A percentile compares a stretch with the other conserved stretches of the same genome.
phyloP scores from a whole-genome alignment of 2,113 vertebrate species.

The Crotalus viridis region DNA sequence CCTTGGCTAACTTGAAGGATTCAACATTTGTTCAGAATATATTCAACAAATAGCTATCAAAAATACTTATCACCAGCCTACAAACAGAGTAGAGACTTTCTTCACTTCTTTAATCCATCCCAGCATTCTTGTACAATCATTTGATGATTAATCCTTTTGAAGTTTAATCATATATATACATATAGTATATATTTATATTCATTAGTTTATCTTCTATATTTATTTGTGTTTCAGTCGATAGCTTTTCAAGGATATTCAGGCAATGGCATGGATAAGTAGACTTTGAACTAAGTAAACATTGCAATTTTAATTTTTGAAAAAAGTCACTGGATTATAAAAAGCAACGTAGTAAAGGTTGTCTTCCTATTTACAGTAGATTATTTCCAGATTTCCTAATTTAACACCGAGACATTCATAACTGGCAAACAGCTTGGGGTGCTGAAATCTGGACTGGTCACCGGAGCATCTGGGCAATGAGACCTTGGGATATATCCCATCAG shows the following conservation, averaged over 20 bases:
- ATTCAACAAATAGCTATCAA: background rate
- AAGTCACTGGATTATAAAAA: background rate
- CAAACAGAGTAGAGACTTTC: background rate
- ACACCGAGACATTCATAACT: background rate
- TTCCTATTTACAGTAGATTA: background rate
- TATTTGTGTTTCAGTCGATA: background rate
- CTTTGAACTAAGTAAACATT: background rate
- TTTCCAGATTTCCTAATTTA: background rate
- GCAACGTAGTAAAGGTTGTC: background rate
- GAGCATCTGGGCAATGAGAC: slow-evolving; percentile 6
- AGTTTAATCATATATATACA: background rate
- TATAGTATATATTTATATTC: background rate
- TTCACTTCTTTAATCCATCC: background rate
- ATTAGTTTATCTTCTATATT: background rate
- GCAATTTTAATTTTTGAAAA: background rate
- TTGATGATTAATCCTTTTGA: background rate
- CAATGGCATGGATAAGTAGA: background rate
- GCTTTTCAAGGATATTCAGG: background rate
- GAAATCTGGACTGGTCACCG: background rate
- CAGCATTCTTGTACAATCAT: background rate
- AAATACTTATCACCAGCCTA: background rate
- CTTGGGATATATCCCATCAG: background rate
- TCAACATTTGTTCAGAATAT: background rate
- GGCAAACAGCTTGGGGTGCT: background rate
- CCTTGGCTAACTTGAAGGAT: background rate